Base-by-base conservation (phyloP, 1,140 invertebrate species). In the Melitaea cinxia region DNA sequence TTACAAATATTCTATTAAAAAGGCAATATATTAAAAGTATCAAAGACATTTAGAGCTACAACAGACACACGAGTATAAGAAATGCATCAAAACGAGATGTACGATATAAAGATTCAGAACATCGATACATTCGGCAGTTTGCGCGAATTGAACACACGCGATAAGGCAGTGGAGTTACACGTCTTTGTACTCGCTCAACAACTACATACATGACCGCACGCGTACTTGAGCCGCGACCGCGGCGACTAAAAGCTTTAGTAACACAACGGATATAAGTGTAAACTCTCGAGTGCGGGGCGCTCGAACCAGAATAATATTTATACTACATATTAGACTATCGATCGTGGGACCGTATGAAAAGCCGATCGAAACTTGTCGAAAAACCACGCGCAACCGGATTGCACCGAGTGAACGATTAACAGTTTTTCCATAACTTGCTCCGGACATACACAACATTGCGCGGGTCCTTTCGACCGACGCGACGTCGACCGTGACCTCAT, bases 161-260 rank as follows among this genome's bases (percentile, higher is more conserved):
- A 56, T 77, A 79, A 80, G 80, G 78, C 78, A 80, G 77, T 77
- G 75, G 53, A 69, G 60, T 54, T 17, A 42, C 42, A 23, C 42
- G 19, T 47, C 33, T 66, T 62, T 63, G 65, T 65, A 70, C 67
- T 60, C 50, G 35, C 42, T 15, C 42, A n/a, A n/a, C n/a, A n/a
- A n/a, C n/a, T n/a, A 39, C 53, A 52, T 15, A 56, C 37, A 23
- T 30, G 15, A 1, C 21, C 14, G 7, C 55, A 37, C 14, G 7
- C 55, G 30, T 33, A 33, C 24, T 0, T 14, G 12, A 21, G 37
- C 0, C n/a, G 12, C n/a, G n/a, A n/a, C n/a, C n/a, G n/a, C 9
- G 5, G 35, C 35, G 35, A 30, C 26, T 15, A 26, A 24, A 30
- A 14, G 24, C 24, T 12, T 19, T 4, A 21, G 23, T 1, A 14